phyloP scores from a whole-genome alignment of 2,113 vertebrate species.

The Ursus arctos region DNA sequence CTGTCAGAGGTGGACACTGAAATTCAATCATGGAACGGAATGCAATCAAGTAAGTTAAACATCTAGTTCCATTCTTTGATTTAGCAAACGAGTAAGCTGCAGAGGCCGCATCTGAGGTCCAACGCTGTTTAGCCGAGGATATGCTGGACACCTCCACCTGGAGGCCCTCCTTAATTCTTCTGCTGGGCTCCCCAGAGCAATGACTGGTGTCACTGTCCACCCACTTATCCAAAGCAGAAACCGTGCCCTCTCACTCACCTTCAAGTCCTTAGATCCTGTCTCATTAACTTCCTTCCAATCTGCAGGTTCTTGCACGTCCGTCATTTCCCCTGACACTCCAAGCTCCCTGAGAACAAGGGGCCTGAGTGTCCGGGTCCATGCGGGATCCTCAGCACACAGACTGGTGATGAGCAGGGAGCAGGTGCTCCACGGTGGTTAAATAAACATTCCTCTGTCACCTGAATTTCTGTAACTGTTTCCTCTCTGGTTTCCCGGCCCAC shows the following conservation, averaged over 20 bases:
- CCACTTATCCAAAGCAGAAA: neutral
- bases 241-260: neutral
- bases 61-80: neutral
- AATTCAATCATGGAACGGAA: neutral
- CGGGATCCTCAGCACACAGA: neutral
- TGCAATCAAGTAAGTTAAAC: neutral
- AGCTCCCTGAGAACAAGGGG: neutral
- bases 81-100: neutral
- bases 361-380: neutral
- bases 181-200: neutral
- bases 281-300: neutral
- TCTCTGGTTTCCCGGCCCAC: neutral
- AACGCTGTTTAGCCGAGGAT: too few species aligned
- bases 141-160: accelerated
- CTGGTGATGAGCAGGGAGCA: neutral
- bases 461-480: neutral
- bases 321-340: neutral
- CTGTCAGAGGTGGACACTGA: neutral
- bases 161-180: neutral
- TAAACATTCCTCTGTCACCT: neutral
- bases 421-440: neutral
- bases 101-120: neutral
- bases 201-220: neutral
- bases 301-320: neutral
- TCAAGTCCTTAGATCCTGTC: neutral